These are phyloP conservation scores for Epinephelus lanceolatus DNA, from an alignment of 2,113 vertebrate genomes.

Conservation along the genomic window DNA sequence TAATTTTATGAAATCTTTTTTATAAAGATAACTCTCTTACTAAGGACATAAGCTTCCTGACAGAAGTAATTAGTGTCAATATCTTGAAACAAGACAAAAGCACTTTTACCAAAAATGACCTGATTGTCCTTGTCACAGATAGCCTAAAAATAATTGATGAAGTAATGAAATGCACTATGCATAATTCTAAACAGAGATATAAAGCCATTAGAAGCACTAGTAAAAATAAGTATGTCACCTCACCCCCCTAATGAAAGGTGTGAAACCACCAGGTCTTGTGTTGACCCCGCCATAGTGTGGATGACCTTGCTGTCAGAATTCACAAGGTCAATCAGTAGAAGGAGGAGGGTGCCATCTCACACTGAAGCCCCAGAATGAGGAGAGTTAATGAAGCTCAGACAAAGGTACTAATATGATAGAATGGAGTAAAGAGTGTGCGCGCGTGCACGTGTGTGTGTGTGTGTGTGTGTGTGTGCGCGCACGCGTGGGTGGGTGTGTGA, in stretches of 20 bases:
- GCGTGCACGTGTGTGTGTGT: constrained; percentile 6
- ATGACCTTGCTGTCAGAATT: constrained; percentile 8
- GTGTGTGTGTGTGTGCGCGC: neutral
- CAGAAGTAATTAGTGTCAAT: neutral
- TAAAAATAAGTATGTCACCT: neutral
- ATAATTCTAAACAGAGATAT: neutral
- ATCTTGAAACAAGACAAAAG: neutral
- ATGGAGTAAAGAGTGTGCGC: constrained; percentile 16
- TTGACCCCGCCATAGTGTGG: constrained; percentile 28
- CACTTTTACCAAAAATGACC: neutral
- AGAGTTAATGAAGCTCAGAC: constrained; percentile 62
- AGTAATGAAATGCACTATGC: neutral
- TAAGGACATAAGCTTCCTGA: neutral
- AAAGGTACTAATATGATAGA: constrained; percentile 63
- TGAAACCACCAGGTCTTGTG: constrained; percentile 25
- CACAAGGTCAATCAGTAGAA: constrained; percentile 15
- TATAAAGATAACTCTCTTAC: too few species aligned
- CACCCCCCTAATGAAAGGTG: constrained; percentile 69
- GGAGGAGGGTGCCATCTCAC: constrained; percentile 6
- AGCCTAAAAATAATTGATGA: neutral
- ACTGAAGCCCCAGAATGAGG: neutral
- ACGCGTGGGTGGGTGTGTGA: constrained; percentile 1
- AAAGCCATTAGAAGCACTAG: neutral
- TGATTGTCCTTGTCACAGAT: neutral
- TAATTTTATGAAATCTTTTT: too few species aligned